Percentiles rank a stretch among this genome's conserved stretches.
These are phyloP conservation scores for Mylabris sibirica DNA, from an alignment of 2,888 invertebrate species.

Conservation along the genomic window DNA sequence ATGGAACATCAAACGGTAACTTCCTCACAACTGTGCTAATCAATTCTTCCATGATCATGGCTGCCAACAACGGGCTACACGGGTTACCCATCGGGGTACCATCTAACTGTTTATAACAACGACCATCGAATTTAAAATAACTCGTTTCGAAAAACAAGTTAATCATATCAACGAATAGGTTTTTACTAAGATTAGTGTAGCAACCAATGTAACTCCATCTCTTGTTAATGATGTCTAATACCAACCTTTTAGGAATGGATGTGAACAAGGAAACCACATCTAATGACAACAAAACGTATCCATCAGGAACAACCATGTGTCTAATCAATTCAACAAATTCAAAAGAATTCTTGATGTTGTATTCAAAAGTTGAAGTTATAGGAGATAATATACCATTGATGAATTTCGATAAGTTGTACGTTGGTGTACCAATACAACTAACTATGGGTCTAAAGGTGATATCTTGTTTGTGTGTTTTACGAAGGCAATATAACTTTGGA, in stretches of 20 bases:
- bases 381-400: not conserved
- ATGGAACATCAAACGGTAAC: not conserved
- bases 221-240: not conserved
- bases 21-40: not conserved
- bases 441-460: constrained; percentile 19
- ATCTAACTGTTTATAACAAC: not conserved
- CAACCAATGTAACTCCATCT: not conserved
- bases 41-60: not conserved
- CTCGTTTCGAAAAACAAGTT: not conserved
- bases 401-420: not conserved
- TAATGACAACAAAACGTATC: not conserved
- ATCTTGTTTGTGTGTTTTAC: constrained; percentile 18
- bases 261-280: not conserved
- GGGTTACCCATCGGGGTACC: not conserved
- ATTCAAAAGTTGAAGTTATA: constrained; percentile 14
- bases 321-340: not conserved
- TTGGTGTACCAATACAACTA: constrained; percentile 17
- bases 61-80: not conserved
- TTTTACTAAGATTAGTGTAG: not conserved
- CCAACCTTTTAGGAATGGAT: not conserved
- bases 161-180: not conserved
- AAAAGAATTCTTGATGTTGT: constrained; percentile 15
- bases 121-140: not conserved
- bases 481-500: constrained; percentile 8
- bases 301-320: constrained; percentile 5